Evolutionary conservation across 1,140 invertebrate genomes (phyloP).

Genomic region (Hycleus cichorii): DNA sequence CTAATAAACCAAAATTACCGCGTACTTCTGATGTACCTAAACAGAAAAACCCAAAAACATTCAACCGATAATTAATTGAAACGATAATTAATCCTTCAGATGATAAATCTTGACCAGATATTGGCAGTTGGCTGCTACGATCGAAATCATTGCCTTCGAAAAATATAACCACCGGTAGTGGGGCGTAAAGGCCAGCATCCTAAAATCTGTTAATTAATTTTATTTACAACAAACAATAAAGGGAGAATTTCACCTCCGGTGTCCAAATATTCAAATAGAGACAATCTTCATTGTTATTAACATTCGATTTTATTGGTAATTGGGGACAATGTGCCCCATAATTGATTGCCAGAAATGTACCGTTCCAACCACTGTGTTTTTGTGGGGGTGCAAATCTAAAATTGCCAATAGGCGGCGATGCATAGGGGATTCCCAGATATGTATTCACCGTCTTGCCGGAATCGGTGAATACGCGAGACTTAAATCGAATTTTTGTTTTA

Average conservation of each 20-base stretch:
- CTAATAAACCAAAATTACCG: slow-evolving; percentile 65
- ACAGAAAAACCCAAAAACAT: slow-evolving; percentile 64
- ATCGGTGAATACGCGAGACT: slow-evolving; percentile 8
- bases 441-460: slow-evolving; percentile 12
- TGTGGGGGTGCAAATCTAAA: slow-evolving; percentile 28
- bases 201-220: background rate
- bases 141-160: slow-evolving; percentile 32
- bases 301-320: slow-evolving; percentile 13
- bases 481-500: background rate
- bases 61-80: slow-evolving; percentile 54
- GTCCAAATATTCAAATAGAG: slow-evolving; percentile 31
- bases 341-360: slow-evolving; percentile 20
- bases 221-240: background rate
- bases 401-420: slow-evolving; percentile 23
- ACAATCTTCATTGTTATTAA: slow-evolving; percentile 28
- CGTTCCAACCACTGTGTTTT: slow-evolving; percentile 28
- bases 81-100: slow-evolving; percentile 58
- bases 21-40: slow-evolving; percentile 47
- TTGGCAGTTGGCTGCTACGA: slow-evolving; percentile 34
- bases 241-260: slow-evolving; percentile 8
- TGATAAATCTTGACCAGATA: slow-evolving; percentile 57
- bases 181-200: slow-evolving; percentile 12
- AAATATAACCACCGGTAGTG: slow-evolving; percentile 29
- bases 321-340: slow-evolving; percentile 26
- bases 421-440: slow-evolving; percentile 31